Conservation (phyloP, 2,888 invertebrate species). For the Pherbina coryleti region DNA sequence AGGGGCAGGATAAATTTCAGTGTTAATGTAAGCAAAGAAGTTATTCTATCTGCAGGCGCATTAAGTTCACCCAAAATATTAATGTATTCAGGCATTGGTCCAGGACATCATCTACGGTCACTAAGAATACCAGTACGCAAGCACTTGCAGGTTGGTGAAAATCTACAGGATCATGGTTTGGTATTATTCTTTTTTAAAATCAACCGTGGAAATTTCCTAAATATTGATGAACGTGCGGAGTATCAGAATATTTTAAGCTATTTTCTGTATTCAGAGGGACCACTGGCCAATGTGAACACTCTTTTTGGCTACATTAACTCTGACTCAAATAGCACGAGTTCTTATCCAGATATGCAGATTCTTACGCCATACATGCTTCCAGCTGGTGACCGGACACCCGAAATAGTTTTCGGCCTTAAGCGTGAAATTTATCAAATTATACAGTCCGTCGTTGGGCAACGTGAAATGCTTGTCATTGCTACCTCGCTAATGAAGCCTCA, state of each 20-base stretch:
- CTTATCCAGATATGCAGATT: constrained; percentile 47
- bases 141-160: constrained; percentile 74
- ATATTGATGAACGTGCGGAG: constrained; percentile 14
- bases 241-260: constrained; percentile 43
- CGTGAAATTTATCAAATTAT: constrained; percentile 49
- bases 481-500: constrained; percentile 64
- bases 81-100: constrained; percentile 58
- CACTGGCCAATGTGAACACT: constrained; percentile 61
- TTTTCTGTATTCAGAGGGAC: constrained; percentile 41
- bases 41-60: constrained; percentile 58
- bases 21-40: constrained; percentile 51
- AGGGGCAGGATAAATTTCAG: constrained; percentile 26
- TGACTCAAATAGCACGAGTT: constrained; percentile 45
- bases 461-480: constrained; percentile 59
- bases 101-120: constrained; percentile 46
- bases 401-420: constrained; percentile 53
- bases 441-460: constrained; percentile 39
- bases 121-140: constrained; percentile 49
- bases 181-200: constrained; percentile 66
- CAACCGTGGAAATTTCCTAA: constrained; percentile 54
- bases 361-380: constrained; percentile 74
- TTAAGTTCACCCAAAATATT: constrained; percentile 57
- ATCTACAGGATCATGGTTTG: constrained; percentile 85
- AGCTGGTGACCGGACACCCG: constrained; percentile 46
- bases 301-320: constrained; percentile 71